Conservation (phyloP, 2,888 invertebrate genomes). For the Tiphia femorata region DNA sequence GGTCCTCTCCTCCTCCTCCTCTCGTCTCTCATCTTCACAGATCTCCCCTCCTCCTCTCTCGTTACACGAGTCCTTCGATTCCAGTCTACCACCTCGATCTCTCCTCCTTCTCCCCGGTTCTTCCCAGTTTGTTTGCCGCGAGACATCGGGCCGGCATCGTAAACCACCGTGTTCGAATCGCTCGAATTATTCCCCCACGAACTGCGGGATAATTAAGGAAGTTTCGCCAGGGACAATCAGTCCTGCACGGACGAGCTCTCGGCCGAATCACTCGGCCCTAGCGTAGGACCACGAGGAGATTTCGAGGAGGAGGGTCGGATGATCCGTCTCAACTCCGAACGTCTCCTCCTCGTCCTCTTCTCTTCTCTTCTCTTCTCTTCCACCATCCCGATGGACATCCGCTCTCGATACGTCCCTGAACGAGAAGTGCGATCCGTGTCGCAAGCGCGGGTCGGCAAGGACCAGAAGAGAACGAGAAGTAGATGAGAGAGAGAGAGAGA, state of each 20-base stretch:
- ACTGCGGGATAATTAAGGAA: conserved; percentile 65
- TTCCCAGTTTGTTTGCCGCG: conserved; percentile 40
- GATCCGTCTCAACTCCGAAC: neutral
- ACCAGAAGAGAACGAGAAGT: neutral
- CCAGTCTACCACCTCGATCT: too few relatives aligned
- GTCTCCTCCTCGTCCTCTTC: neutral
- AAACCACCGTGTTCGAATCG: conserved; percentile 43
- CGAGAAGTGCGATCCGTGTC: neutral
- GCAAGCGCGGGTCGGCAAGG: too few relatives aligned
- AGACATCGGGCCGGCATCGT: conserved; percentile 33
- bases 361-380: neutral
- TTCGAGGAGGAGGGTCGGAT: neutral
- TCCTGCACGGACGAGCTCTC: conserved; percentile 18
- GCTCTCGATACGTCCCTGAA: neutral
- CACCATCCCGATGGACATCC: neutral
- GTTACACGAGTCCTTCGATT: neutral
- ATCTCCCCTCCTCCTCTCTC: neutral
- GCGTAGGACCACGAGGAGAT: conserved; percentile 3
- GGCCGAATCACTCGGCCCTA: neutral
- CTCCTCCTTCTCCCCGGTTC: neutral
- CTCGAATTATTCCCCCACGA: conserved; percentile 48
- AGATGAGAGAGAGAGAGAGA: neutral
- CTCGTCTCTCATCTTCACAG: conserved; percentile 5
- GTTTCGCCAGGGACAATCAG: conserved; percentile 63
- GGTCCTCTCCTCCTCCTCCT: neutral